Base-by-base conservation (phyloP, 2,113 vertebrate genomes). In the Plecturocebus donacophilus region DNA sequence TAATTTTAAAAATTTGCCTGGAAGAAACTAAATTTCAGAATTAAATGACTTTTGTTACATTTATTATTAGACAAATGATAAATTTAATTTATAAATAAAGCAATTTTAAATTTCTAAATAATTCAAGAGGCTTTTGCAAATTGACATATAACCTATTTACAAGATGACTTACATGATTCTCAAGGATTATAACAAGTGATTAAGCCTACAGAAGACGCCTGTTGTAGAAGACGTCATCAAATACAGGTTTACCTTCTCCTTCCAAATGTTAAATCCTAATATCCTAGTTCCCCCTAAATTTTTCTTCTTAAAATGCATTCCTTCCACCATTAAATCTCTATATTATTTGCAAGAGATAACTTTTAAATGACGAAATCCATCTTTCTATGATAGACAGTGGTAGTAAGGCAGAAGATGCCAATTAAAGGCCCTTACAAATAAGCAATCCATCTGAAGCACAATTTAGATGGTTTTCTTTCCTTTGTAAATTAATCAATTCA, bases 181-280 rank as follows among this genome's bases (percentile, higher is more conserved):
- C 70, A 94, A 95, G 77, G 42, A 80, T 75, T 35, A 0, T 87
- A 40, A 91, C 7, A 54, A 91, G 42, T 49, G 32, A 71, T 83
- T 87, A 82, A 17, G 16, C 2, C 49, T 87, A 64, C 1, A 38
- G 56, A 93, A 93, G 76, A 94, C 47, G 64, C n/a, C 8, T 79
- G 64, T 52, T 80, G 92, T 80, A 42, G 38, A 35, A n/a, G 19
- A 68, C 0, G 1, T 35, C 49, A 56, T n/a, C 40, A 87, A 76
- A 30, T 49, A 52, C 23, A 45, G 49, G 13, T 61, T 77, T 77
- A 93, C 20, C 0, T 4, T 56, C 66, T 49, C 38, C 30, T 87
- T 97, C 17, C 61, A 97, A 68, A 90, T 68, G 35, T 68, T 87
- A 95, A 93, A 87, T 87, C 32, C 58, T 86, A 95, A 73, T 42